phyloP scores from a whole-genome alignment of 2,888 invertebrate genomes.

The Loripinus fragilis region DNA sequence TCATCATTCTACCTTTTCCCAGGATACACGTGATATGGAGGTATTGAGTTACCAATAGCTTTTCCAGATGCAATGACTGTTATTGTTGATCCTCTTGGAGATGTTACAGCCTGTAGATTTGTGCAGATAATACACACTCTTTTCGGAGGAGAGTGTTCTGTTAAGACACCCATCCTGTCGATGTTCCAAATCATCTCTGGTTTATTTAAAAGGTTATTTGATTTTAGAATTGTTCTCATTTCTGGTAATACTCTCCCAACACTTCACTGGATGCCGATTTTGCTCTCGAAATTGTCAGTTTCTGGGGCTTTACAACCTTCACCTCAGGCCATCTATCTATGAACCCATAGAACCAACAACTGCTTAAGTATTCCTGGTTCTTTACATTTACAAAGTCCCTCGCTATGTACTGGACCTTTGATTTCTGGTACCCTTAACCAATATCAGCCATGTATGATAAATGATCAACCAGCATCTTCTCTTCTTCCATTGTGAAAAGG shows the following conservation, averaged over 20 bases:
- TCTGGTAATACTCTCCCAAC: constrained; percentile 24
- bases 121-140: constrained; percentile 17
- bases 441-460: no score
- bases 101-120: constrained; percentile 33
- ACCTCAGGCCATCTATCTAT: constrained; percentile 26
- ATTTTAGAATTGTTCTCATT: not conserved
- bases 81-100: constrained; percentile 27
- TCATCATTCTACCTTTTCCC: constrained; percentile 27
- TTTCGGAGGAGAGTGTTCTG: constrained; percentile 27
- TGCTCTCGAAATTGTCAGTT: constrained; percentile 28
- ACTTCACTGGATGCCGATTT: constrained; percentile 23
- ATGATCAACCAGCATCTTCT: no score
- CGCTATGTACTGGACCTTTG: no score
- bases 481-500: no score
- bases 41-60: constrained; percentile 34
- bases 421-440: no score
- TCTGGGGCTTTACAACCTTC: constrained; percentile 24
- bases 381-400: no score
- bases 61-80: constrained; percentile 38
- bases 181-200: constrained; percentile 42
- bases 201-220: constrained; percentile 6
- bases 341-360: constrained; percentile 32
- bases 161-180: constrained; percentile 25
- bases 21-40: constrained; percentile 41
- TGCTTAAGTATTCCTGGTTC: no score